Evolutionary conservation across 2,113 vertebrate species (phyloP), one percentile per base, ranked within the genome.

Genomic region (Phylloscopus trochilus): DNA sequence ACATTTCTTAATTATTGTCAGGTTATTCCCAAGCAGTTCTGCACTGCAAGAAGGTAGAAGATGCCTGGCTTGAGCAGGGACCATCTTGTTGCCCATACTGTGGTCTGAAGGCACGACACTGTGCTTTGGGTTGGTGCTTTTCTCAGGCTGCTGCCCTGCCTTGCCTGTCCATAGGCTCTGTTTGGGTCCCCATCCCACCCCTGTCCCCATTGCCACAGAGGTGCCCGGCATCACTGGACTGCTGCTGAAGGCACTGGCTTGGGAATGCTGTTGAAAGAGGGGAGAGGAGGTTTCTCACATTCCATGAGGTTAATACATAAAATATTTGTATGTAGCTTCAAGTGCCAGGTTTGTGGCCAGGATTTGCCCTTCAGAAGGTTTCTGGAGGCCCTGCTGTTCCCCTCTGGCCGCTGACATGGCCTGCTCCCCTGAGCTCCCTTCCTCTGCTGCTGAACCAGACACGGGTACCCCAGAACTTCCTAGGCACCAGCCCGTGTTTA

Each of bases 341-440:
- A 41, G 19, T 33, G 18, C 9, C 14, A 31, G 41, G 43, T 67
- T 72, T 33, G 44, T 85, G 64, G 39, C 22, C 59, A 73, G 2
- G 3, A 10, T 8, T 63, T 27, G 43, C 53, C 58, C 41, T 82
- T 46, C 55, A 64, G 64, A 59, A 78, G 35, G 44, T 28, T 85
- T 26, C 69, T 51, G 83, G 70, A 43, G 64, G 49, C 41, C 81
- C 53, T 56, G 39, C 59, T n/a, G 8, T 30, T 87, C 44, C 28
- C 8, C 59, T 41, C 44, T 46, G 39, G 37, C 63, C 2, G 0
- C 1, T 52, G 52, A 13, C 2, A 2, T 9, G 37, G 27, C 21
- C 73, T 94, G 78, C 27, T 90, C n/a, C 58, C 62, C 92, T 63
- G 58, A 81, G 68, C 35, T 46, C 23, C 35, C 74, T 85, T 60